Evolutionary conservation across 2,113 vertebrate genomes (phyloP).

Genomic region (Ciconia stormi): DNA sequence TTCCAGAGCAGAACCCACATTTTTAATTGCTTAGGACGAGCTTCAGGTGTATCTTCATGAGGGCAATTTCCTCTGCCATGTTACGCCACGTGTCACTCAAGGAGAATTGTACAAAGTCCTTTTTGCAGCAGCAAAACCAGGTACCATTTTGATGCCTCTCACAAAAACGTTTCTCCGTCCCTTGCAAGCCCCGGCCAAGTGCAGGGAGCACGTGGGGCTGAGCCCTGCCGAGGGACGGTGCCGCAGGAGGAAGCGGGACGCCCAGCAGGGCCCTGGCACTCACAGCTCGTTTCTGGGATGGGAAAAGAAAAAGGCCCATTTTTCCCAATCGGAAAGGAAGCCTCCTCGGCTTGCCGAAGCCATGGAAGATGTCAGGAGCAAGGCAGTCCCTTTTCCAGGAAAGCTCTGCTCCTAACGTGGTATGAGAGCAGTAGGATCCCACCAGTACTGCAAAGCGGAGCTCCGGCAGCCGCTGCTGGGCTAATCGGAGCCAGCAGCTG

Average conservation of each 20-base stretch:
- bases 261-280: neutral
- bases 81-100: neutral
- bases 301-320: neutral
- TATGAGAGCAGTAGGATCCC: slow-evolving; percentile 28
- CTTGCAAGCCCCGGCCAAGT: rapidly evolving
- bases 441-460: neutral
- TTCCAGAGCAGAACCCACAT: neutral
- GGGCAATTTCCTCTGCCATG: neutral
- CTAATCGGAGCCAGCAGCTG: neutral
- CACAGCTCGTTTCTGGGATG: neutral
- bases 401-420: neutral
- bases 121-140: too few species aligned
- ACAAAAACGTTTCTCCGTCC: neutral
- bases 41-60: rapidly evolving
- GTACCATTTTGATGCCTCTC: too few species aligned
- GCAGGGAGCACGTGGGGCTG: rapidly evolving
- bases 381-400: slow-evolving; percentile 40
- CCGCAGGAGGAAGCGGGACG: neutral
- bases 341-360: neutral
- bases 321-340: neutral
- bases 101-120: neutral
- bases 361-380: neutral
- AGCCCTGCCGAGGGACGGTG: neutral
- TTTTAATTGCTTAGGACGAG: neutral
- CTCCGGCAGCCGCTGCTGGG: neutral